phyloP scores from a whole-genome alignment of 2,888 invertebrate genomes.

The Eupithecia tripunctaria region DNA sequence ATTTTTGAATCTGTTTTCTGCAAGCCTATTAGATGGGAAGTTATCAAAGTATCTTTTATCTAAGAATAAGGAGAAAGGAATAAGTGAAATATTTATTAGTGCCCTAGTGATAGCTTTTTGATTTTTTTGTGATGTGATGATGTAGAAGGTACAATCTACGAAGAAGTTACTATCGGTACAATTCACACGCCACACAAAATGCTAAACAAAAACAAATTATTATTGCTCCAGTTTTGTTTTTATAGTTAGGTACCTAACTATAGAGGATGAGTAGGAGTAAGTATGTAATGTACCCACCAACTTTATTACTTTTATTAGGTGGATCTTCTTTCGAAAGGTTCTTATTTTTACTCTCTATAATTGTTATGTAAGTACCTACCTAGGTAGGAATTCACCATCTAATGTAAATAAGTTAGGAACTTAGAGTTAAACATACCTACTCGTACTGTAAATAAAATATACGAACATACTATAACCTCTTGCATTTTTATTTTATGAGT shows the following conservation, averaged over 20 bases:
- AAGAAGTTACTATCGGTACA: too few relatives aligned
- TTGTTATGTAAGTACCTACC: too few relatives aligned
- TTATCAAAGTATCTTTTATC: not conserved
- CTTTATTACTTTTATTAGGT: too few relatives aligned
- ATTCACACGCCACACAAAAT: not conserved
- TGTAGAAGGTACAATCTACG: too few relatives aligned
- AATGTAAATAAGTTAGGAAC: not conserved
- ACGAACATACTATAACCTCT: not conserved
- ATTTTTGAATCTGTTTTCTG: not conserved
- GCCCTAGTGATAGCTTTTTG: not conserved
- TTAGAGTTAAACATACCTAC: not conserved
- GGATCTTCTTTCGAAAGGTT: too few relatives aligned
- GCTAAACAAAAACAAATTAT: too few relatives aligned
- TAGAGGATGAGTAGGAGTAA: too few relatives aligned
- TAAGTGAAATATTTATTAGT: not conserved
- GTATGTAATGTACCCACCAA: too few relatives aligned
- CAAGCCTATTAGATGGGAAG: not conserved
- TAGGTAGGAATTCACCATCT: too few relatives aligned
- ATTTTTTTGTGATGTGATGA: not conserved
- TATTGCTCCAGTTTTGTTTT: too few relatives aligned
- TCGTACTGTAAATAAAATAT: not conserved
- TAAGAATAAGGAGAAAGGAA: not conserved
- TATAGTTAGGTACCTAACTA: too few relatives aligned
- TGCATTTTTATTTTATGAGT: constrained; percentile 1
- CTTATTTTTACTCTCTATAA: too few relatives aligned